Evolutionary conservation across 2,888 invertebrate species (phyloP).

Genomic region (Aleiodes alternator): DNA sequence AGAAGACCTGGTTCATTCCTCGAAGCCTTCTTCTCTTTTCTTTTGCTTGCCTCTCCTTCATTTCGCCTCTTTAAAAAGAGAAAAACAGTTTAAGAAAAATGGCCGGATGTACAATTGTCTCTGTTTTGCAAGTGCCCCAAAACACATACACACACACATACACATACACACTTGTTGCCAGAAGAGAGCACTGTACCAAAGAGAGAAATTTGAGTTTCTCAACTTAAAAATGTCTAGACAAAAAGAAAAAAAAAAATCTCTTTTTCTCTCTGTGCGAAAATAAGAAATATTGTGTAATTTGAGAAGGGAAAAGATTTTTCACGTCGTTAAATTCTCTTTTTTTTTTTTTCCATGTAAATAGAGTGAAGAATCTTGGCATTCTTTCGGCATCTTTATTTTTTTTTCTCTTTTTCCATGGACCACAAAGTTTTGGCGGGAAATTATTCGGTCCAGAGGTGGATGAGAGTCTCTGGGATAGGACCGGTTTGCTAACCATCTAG

Average conservation of each 20-base stretch:
- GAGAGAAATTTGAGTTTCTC: constrained; percentile 2
- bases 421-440: constrained; percentile 15
- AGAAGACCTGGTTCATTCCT: constrained; percentile 13
- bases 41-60: background rate
- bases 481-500: constrained; percentile 47
- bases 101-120: constrained; percentile 30
- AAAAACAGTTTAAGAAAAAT: constrained; percentile 17
- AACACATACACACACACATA: background rate
- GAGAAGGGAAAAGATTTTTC: constrained; percentile 11
- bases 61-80: background rate
- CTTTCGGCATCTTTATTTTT: background rate
- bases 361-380: background rate
- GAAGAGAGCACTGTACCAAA: too few relatives aligned
- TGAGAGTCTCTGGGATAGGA: constrained; percentile 51
- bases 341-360: constrained; percentile 33
- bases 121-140: constrained; percentile 30
- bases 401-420: background rate
- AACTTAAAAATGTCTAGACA: constrained; percentile 13
- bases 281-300: background rate
- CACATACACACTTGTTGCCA: background rate
- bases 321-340: background rate
- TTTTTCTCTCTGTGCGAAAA: constrained; percentile 24
- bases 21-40: background rate
- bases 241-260: background rate
- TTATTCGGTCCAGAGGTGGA: constrained; percentile 12